phyloP scores from a whole-genome alignment of 2,113 vertebrate genomes.

The Microcebus ravelobensis region DNA sequence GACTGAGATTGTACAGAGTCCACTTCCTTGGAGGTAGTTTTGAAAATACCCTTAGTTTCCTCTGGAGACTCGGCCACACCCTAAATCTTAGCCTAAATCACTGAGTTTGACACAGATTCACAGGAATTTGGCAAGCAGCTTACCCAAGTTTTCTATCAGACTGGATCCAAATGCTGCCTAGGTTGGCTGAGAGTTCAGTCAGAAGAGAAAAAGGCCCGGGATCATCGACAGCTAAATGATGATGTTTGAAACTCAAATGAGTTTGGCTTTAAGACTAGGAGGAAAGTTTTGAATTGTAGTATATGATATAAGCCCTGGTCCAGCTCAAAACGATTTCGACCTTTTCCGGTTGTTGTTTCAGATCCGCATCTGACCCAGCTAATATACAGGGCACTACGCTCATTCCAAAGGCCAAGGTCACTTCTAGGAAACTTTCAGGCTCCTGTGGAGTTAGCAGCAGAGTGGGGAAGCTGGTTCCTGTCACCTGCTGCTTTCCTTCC shows the following conservation, averaged over 20 bases:
- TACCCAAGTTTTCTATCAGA: slow-evolving; percentile 64
- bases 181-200: slow-evolving; percentile 61
- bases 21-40: slow-evolving; percentile 56
- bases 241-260: slow-evolving; percentile 64
- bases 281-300: slow-evolving; percentile 31
- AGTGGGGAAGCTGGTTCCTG: not conserved
- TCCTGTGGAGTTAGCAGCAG: not conserved
- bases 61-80: slow-evolving; percentile 46
- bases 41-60: slow-evolving; percentile 62
- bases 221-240: not conserved
- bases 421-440: not conserved
- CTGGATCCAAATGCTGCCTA: slow-evolving; percentile 73
- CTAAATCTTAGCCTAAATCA: slow-evolving; percentile 60
- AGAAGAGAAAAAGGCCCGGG: not conserved
- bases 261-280: slow-evolving; percentile 37
- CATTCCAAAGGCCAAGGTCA: not conserved
- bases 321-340: slow-evolving; percentile 13
- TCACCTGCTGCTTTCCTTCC: not conserved
- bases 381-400: not conserved
- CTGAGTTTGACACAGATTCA: slow-evolving; percentile 70
- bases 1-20: not conserved
- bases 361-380: not conserved
- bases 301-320: not conserved
- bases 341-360: not conserved
- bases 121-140: slow-evolving; percentile 70